Base-by-base conservation (phyloP, 2,888 invertebrate genomes). In the Malthinus flaveolus region DNA sequence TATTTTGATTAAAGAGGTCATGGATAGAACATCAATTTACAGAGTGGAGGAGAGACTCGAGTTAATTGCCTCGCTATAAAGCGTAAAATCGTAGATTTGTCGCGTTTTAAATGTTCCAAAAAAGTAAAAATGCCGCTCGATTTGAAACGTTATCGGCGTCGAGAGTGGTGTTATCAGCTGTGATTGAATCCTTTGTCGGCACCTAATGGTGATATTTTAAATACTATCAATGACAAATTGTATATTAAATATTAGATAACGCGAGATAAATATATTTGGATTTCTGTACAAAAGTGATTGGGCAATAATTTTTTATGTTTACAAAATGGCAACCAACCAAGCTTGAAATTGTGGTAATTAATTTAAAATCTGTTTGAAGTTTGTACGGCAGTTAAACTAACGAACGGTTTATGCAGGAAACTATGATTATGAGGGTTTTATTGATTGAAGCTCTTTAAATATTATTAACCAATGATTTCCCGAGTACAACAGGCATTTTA, bases 141-240 rank as follows among this genome's bases (percentile, higher is more conserved):
- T 73, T 73, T 72, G 64, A 52, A 65, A 56, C 62, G 61, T 71
- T 72, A 73, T 73, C 73, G 56, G 32, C 70, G 65, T 70, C 71
- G 71, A 67, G 71, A 66, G 67, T 66, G 68, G 23, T 23, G 5
- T 71, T 71, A 74, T 74, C 74, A 68, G 63, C 67, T 58, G 71
- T 72, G 75, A 75, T 77, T 76, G 73, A 64, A 68, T 69, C 63
- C 67, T 76, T 77, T 77, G 76, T 76, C 77, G 77, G 76, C 70
- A 65, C 68, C 67, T 72, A 71, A 74, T 73, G 72, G 73, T 72
- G 72, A 73, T 72, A 69, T 66, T 67, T 71, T 68, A 68, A 45
- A 63, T 68, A 73, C 71, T 71, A 74, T 73, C 70, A 65, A 62
- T 70, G 72, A 74, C 72, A 71, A 73, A 74, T 71, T 73, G 70